These are phyloP conservation scores for Cecropterus lyciades DNA, from an alignment of 1,140 invertebrate species.

Conservation along the genomic window DNA sequence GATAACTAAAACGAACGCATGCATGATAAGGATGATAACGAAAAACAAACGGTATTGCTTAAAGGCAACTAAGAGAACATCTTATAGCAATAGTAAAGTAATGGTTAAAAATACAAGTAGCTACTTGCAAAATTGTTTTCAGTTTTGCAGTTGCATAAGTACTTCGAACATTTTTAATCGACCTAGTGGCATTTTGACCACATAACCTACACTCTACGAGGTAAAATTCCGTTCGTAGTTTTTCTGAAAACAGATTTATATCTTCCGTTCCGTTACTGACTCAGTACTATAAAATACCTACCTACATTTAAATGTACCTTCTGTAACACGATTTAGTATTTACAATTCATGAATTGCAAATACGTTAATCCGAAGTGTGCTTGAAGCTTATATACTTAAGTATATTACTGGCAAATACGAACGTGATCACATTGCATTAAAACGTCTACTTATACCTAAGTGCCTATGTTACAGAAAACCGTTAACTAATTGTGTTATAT, in stretches of 20 bases:
- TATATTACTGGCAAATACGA: neutral
- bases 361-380: constrained; percentile 1
- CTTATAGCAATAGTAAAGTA: neutral
- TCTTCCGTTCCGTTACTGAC: constrained; percentile 43
- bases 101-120: neutral
- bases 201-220: constrained; percentile 11
- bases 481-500: too few species aligned
- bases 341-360: constrained; percentile 7
- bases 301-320: neutral
- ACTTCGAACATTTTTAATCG: constrained; percentile 33
- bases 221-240: constrained; percentile 36
- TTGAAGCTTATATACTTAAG: constrained; percentile 1
- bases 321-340: constrained; percentile 6
- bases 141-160: constrained; percentile 7
- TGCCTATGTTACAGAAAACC: too few species aligned
- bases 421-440: too few species aligned
- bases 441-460: too few species aligned
- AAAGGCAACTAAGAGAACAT: too few species aligned
- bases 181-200: constrained; percentile 45
- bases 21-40: too few species aligned
- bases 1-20: too few species aligned
- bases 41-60: too few species aligned
- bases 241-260: constrained; percentile 54
- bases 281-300: neutral
- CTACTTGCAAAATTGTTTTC: constrained; percentile 1